Base-by-base conservation (phyloP, 2,113 vertebrate species). In the Leuciscus idus region DNA sequence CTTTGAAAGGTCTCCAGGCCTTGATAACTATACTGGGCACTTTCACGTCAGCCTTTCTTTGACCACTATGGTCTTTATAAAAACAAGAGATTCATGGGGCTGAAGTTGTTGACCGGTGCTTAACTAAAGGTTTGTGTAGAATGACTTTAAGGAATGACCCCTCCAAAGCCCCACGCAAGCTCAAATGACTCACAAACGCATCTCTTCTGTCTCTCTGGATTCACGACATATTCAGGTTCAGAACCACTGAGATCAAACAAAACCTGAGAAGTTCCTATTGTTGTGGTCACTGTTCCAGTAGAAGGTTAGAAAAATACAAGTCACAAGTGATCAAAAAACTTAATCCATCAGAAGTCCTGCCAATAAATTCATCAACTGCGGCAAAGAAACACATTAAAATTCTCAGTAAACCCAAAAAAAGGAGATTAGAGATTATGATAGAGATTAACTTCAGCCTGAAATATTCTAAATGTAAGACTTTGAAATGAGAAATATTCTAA, bases 51-150 rank as follows among this genome's bases (percentile, higher is more conserved):
- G 36, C 75, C 59, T 86, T 75, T 28, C 36, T 80, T 80, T 84
- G 59, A 62, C 81, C 50, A 52, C 52, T 33, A 50, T 82, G 82
- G 76, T 75, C 87, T 88, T 89, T 86, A 84, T 81, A 86, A 85
- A 89, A 84, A 46, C 81, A 55, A 68, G 72, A 86, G 86, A 87
- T 87, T 89, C 86, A 89, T 84, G 39, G 85, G 88, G 84, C 84
- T 84, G 79, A 55, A 72, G 84, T 83, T 86, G 77, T 88, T 89
- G 85, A 89, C 76, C 84, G 62, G 77, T 52, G 78, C 55, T 85
- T 75, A 79, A 87, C 79, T 62, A 86, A 86, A 82, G 55, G 55
- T 82, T 36, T 89, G 84, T 77, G 50, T 72, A 78, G 33, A 79
- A 80, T 26, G 26, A 89, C 17, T 61, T 82, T 81, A 86, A 89